Evolutionary conservation across 2,797 vertebrate genomes (phyloP).

Genomic region (Philypnodon macrostomus): DNA sequence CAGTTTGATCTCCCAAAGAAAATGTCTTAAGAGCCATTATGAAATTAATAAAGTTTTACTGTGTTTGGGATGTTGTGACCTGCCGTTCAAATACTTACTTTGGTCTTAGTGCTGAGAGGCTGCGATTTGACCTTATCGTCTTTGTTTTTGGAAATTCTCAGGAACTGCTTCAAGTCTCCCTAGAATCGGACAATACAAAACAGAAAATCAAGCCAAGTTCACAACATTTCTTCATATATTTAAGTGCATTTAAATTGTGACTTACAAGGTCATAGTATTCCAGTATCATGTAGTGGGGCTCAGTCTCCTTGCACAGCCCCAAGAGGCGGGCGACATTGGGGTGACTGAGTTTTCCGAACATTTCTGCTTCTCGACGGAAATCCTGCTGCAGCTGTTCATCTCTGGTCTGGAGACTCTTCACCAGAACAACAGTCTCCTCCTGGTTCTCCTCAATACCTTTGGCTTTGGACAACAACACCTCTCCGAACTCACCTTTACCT

Average conservation of each 20-base stretch:
- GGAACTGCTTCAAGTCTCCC: conserved; percentile 97
- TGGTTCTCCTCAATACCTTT: conserved; percentile 82
- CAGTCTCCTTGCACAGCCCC: conserved; percentile 87
- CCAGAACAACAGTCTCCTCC: conserved; percentile 87
- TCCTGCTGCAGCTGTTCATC: conserved; percentile 90
- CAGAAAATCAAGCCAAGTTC: neutral
- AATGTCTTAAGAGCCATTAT: neutral
- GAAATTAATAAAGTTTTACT: neutral
- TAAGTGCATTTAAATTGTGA: neutral
- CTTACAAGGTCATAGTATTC: conserved; percentile 97
- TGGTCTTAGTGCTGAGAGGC: conserved; percentile 91
- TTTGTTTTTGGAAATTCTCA: conserved; percentile 93
- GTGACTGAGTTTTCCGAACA: conserved; percentile 94
- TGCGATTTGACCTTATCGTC: conserved; percentile 92
- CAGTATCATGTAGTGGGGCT: conserved; percentile 93
- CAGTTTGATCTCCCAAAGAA: too few species aligned
- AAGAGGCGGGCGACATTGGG: conserved; percentile 86
- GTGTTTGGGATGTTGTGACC: conserved; percentile 1
- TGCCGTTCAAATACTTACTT: conserved; percentile 74
- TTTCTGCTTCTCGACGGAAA: conserved; percentile 91
- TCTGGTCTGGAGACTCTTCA: conserved; percentile 90
- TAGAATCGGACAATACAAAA: conserved; percentile 50
- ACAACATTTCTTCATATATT: neutral
- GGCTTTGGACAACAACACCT: conserved; percentile 94
- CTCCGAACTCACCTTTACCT: conserved; percentile 96